Base-by-base conservation (phyloP, 2,888 invertebrate genomes). In the Oxystoma pomonae region DNA sequence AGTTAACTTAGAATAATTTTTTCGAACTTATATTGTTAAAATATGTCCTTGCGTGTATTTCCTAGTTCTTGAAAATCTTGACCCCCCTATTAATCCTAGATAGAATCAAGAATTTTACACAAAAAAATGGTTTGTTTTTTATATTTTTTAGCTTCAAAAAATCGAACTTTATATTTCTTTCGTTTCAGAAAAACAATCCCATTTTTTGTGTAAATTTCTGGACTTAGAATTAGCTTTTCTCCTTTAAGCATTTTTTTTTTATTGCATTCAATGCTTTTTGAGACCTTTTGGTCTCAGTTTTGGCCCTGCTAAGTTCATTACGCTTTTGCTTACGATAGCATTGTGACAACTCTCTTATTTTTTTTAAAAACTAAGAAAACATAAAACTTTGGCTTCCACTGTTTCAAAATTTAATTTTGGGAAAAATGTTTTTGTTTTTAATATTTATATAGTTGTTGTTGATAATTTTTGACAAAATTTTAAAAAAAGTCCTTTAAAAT, bases 1-100 rank as follows among this genome's bases (percentile, higher is more conserved):
- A 78, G 75, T 77, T 78, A 78, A 77, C 76, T 72, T 77, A 78
- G 78, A 78, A 77, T 78, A 78, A 78, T 78, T 78, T 72, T 77
- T 75, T 76, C 74, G 78, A 78, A 78, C 75, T 73, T 77, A 74
- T 77, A 77, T 76, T 73, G 72, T 77, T 74, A 7, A n/a, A n/a
- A 75, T 75, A 75, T 77, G 77, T 76, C 75, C 76, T 77, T 78
- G 78, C 79, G 78, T 79, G 79, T 64, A 57, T 62, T 73, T 75
- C 77, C 75, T 78, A 78, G 78, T 74, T 3, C 12, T 35, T 35
- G 35, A 35, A 35, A 12, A 35, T 35, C 3, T 53, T 53, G 55
- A 53, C 16, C 55, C 55, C 16, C 9, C 35, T 35, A 35, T 35
- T 35, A 7, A 35, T 35, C 35, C 35, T 35, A 35, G 35, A 35